Base-by-base conservation (phyloP, 2,888 invertebrate species). In the Lacanobia wlatinum region DNA sequence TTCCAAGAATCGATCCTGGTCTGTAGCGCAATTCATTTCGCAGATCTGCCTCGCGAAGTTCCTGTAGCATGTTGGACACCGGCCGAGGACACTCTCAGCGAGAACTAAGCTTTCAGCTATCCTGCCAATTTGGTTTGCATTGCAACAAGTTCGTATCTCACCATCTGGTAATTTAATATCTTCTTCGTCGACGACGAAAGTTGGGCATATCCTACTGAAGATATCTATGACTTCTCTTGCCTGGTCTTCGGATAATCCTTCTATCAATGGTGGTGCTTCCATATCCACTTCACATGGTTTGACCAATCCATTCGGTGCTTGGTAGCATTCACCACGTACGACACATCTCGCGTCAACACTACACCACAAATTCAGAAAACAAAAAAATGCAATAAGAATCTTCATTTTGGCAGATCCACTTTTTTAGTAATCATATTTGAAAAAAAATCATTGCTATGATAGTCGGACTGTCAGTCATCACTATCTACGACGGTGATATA, bases 21-120 rank as follows among this genome's bases (percentile, higher is more conserved):
- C 96, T 0, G 98, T 97, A 4, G 97, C 96, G 92, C 99, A 99
- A 8, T 98, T 98, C 92, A 98, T 96, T 82, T 97, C 97, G 90
- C 99, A 99, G 83, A 98, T 97, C 55, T 98, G 96, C 60, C 97
- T 96, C 14, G 97, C 96, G 85, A 98, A 97, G 91, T 99, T 99
- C 74, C 96, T 94, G 2, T 97, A 92, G 89, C 99, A 99, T 0
- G 98, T 97, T 0, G 98, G 98, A 90, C 99, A 99, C 56, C 98
- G 96, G 6, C 97, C 97, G 38, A 98, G 97, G 0, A 99, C 92
- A 66, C 97, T 96, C 59, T 97, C 97, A 0, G 98, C 97, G 77
- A 97, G 92, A 3, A 91, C 82, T 80, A 98, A 94, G 59, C 96
- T 97, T 0, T 89, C 77, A 0, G 96, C 92, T 95, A 97, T 96